Conservation (phyloP, 1,140 invertebrate species). For the Brachionus paranguensis region DNA sequence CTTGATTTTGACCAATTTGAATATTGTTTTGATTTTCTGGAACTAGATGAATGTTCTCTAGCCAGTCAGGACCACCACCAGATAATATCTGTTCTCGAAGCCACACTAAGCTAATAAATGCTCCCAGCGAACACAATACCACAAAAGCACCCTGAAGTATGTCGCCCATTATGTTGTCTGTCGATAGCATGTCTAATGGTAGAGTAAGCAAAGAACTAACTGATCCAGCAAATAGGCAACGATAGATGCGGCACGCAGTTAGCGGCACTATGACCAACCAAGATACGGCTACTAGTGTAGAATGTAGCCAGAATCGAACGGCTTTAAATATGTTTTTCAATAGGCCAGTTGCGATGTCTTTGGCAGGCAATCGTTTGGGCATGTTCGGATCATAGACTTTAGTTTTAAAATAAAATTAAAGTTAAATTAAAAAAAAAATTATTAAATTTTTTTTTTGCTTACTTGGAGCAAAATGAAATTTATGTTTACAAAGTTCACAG, state of each 20-base stretch:
- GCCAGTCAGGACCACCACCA: constrained; percentile 89
- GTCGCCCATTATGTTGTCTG: constrained; percentile 83
- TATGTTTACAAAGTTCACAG: constrained; percentile 94
- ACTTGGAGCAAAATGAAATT: constrained; percentile 94
- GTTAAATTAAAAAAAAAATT: neutral
- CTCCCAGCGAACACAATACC: constrained; percentile 87
- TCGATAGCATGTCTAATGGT: constrained; percentile 82
- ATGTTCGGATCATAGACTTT: constrained; percentile 91
- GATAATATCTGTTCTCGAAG: constrained; percentile 93
- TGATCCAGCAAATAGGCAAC: constrained; percentile 81
- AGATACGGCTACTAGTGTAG: constrained; percentile 86
- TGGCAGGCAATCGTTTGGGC: constrained; percentile 79
- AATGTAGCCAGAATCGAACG: constrained; percentile 90
- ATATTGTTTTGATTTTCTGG: constrained; percentile 42
- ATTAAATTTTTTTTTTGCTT: constrained; percentile 45
- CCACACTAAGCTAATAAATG: constrained; percentile 91
- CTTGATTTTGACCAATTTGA: neutral
- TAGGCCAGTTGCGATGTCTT: constrained; percentile 79
- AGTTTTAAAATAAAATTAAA: neutral
- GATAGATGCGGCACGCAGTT: constrained; percentile 86
- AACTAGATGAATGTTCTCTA: constrained; percentile 62
- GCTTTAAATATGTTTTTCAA: constrained; percentile 80
- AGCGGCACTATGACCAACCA: constrained; percentile 95
- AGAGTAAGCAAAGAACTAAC: constrained; percentile 70
- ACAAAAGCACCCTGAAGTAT: constrained; percentile 93